phyloP scores from a whole-genome alignment of 1,140 invertebrate species.

The Bombus impatiens region DNA sequence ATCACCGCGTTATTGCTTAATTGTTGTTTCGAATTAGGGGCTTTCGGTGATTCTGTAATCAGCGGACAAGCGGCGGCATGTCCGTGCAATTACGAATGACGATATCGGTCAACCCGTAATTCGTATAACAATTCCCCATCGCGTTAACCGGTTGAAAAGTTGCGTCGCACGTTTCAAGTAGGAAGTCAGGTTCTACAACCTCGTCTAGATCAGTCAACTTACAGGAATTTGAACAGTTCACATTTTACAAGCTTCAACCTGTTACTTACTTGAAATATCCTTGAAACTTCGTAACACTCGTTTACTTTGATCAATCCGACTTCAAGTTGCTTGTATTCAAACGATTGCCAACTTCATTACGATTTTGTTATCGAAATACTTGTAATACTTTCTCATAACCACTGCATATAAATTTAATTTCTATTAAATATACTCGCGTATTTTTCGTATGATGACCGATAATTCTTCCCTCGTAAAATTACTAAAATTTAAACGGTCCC shows the following conservation, averaged over 20 bases:
- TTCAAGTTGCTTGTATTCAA: too few species aligned
- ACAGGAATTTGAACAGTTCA: background rate
- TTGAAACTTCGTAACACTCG: too few species aligned
- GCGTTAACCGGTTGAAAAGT: background rate
- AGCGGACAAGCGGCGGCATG: background rate
- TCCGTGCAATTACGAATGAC: background rate
- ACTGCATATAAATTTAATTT: too few species aligned
- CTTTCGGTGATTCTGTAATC: background rate
- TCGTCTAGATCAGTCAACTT: background rate
- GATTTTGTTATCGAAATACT: too few species aligned
- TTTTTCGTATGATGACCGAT: too few species aligned
- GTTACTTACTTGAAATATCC: too few species aligned
- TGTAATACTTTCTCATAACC: too few species aligned
- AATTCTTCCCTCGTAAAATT: background rate
- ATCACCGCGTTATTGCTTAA: conserved; percentile 25
- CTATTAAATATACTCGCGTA: too few species aligned
- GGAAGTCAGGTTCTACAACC: background rate
- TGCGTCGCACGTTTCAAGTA: background rate
- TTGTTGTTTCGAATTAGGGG: background rate
- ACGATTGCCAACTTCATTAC: too few species aligned
- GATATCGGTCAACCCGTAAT: background rate
- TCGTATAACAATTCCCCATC: background rate
- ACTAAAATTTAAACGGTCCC: background rate
- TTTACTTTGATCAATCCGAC: too few species aligned
- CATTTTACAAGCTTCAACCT: too few species aligned